Base-by-base conservation (phyloP, 1,140 invertebrate species). In the Thrips palmi region DNA sequence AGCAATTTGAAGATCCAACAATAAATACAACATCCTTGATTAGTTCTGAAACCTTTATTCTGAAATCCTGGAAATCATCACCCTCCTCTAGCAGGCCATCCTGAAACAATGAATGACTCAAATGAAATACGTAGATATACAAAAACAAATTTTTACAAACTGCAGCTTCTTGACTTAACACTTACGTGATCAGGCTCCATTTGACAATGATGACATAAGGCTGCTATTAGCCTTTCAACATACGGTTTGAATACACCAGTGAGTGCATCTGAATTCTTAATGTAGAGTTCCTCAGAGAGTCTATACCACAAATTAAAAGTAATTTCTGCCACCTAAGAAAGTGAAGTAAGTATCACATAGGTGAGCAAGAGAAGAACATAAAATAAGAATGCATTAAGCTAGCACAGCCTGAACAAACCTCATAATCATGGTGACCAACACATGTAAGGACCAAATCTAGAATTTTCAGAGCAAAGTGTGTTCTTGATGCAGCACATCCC, bases 11-110 rank as follows among this genome's bases (percentile, higher is more conserved):
- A 27, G 88, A 91, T 1, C 91, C 88, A 37, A 96, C 81, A 40
- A 97, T 87, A 56, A 96, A 97, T n/a, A 93, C 81, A 19, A 97
- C 83, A 60, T 98, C 93, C 57, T 92, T 92, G 32, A 97, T 86
- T 30, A 97, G 60, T 52, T 97, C 92, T 5, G 77, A 80, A 0
- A 92, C 89, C 52, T 88, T 78, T 37, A 68, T 58, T 48, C 93
- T 65, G 57, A 97, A 97, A 45, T 93, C 87, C 52, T 79, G 65
- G 31, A 76, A 66, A 11, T 89, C 85, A 55, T 88, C 84, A 17
- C 71, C 73, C 42, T 89, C 79, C 48, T 86, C 79, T n/a, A 92
- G 65, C n/a, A 91, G 58, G 11, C 81, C 83, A 47, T 89, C 68
- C 74, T 79, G 49, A 20, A 54, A 53, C 43, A 41, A 33, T 8